Percentiles rank a stretch among this genome's conserved stretches.
phyloP scores from a whole-genome alignment of 2,888 invertebrate genomes.

The Lepidochitona cinerea region DNA sequence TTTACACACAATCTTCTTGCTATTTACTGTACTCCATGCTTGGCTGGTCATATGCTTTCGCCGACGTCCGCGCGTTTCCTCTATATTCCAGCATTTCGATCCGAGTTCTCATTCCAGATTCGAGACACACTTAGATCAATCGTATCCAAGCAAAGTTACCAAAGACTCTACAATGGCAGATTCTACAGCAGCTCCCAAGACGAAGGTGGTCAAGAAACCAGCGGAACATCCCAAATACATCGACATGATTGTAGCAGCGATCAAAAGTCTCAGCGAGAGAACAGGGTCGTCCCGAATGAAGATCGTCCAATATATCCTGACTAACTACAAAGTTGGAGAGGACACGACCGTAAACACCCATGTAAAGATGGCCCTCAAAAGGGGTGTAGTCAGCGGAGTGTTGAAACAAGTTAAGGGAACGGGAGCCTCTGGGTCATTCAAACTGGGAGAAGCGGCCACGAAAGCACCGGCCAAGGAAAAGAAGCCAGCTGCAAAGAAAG shows the following conservation, averaged over 20 bases:
- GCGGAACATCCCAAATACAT: slow-evolving; percentile 49
- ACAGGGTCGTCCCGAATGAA: slow-evolving; percentile 67
- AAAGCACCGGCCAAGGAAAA: slow-evolving; percentile 20
- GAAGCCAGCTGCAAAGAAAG: slow-evolving; percentile 16
- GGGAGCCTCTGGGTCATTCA: slow-evolving; percentile 38
- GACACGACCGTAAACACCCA: slow-evolving; percentile 49
- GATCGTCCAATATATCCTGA: slow-evolving; percentile 65
- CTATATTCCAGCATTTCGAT: background rate
- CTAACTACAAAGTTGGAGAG: slow-evolving; percentile 60
- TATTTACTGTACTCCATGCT: too few species aligned
- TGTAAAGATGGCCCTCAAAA: slow-evolving; percentile 54
- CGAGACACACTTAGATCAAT: too few species aligned
- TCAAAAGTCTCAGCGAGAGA: slow-evolving; percentile 60
- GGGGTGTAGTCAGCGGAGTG: slow-evolving; percentile 48
- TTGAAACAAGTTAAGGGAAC: slow-evolving; percentile 53
- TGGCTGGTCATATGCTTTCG: too few species aligned
- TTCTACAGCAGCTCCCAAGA: slow-evolving; percentile 7
- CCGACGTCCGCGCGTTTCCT: background rate
- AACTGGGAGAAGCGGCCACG: slow-evolving; percentile 25
- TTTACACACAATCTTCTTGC: too few species aligned
- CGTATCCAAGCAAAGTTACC: too few species aligned
- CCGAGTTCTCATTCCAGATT: too few species aligned
- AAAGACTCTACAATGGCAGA: background rate
- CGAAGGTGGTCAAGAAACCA: slow-evolving; percentile 40
- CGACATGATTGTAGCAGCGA: slow-evolving; percentile 66